Base-by-base conservation (phyloP, 2,113 vertebrate species). In the Chaetops frenatus region DNA sequence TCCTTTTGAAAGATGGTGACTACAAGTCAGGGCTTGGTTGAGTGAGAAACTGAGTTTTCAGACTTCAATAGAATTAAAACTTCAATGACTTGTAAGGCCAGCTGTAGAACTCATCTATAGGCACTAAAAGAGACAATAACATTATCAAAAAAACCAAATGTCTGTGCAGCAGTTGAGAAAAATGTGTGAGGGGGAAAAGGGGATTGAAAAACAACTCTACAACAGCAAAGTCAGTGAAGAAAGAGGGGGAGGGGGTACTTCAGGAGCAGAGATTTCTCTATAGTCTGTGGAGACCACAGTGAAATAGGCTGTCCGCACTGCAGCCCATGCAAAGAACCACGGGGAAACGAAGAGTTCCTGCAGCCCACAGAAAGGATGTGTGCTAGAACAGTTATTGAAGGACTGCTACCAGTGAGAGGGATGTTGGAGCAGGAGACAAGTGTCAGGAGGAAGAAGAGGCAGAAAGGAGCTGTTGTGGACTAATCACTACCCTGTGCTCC, bases 401-500 rank as follows among this genome's bases (percentile, higher is more conserved):
- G 25, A 42, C n/a, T 60, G 29, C 8, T 57, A 1, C 11, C 5
- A 48, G 2, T 22, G 15, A 45, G 28, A 69, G 3, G 24, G 7
- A 69, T 4, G 17, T 2, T 36, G 19, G 35, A 74, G 33, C 45
- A 79, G 23, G 33, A 29, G 2, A 23, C 17, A 19, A 47, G 20
- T 10, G 9, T 40, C 50, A 82, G 40, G 16, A 48, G 4, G 23
- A 67, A 58, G 45, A 9, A 73, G 19, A 2, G 1, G 11, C 33
- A 79, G 29, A 79, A n/a, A 58, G 17, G 16, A 65, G 15, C 4
- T 70, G 4, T 28, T 48, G 25, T 12, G 29, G 15, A 24, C 14
- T 42, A 31, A 69, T 10, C 23, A 4, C 2, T 11, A 7, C 2
- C 6, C 27, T 0, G 1, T 27, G 9, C 40, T 77, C 14, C 9